Conservation (phyloP, 2,888 invertebrate genomes). For the Hydrotaea cyrtoneurina region DNA sequence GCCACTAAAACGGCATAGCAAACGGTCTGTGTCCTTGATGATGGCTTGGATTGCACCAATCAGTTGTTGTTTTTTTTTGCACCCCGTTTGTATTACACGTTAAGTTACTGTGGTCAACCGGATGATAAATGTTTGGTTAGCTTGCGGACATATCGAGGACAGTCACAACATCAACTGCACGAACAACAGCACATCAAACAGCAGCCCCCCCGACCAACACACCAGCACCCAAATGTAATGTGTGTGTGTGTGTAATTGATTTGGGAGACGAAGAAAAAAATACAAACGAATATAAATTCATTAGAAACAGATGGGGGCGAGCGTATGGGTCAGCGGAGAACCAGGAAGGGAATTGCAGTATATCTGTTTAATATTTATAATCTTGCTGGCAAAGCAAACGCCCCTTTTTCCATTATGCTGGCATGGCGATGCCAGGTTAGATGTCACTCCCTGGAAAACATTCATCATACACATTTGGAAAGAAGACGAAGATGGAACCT, state of each 20-base stretch:
- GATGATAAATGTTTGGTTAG: conserved; percentile 79
- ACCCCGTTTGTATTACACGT: conserved; percentile 20
- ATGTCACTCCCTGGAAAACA: conserved; percentile 60
- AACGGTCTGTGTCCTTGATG: not conserved
- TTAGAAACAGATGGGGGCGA: conserved; percentile 10
- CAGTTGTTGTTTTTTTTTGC: no score
- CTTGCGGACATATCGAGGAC: conserved; percentile 79
- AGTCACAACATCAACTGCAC: conserved; percentile 61
- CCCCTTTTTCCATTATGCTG: conserved; percentile 45
- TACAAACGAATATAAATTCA: conserved; percentile 50
- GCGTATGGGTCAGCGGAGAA: not conserved
- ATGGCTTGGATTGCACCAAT: conserved; percentile 54
- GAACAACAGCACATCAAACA: not conserved
- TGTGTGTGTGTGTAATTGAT: conserved; percentile 63
- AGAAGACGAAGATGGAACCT: not conserved
- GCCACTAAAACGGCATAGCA: not conserved
- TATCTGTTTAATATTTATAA: conserved; percentile 46
- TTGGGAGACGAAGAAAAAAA: no score
- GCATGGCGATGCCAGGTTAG: conserved; percentile 47
- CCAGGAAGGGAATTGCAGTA: not conserved
- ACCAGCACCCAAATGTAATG: conserved; percentile 44
- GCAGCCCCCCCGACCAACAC: not conserved
- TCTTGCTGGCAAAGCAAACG: conserved; percentile 14
- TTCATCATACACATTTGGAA: conserved; percentile 47
- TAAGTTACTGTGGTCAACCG: conserved; percentile 68